Percentiles rank a stretch among this genome's conserved stretches.
Conservation (phyloP, 2,113 vertebrate genomes). For the Chaetodon auriga region DNA sequence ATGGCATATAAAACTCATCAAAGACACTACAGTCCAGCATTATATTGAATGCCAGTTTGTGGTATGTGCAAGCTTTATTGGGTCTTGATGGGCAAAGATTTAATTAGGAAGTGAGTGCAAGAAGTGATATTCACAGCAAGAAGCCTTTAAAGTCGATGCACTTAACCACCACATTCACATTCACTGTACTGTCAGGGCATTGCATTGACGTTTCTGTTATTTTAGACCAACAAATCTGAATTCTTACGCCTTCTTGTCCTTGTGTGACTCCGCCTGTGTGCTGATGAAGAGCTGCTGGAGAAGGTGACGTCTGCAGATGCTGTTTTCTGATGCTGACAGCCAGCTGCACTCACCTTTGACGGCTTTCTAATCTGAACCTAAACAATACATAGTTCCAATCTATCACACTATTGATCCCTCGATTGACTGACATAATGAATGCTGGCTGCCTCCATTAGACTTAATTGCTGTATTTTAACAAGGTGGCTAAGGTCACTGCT, state of each 20-base stretch:
- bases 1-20: background rate
- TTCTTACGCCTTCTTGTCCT: background rate
- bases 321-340: background rate
- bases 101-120: background rate
- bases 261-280: background rate
- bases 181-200: too few relatives aligned
- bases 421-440: slow-evolving; percentile 49
- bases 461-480: slow-evolving; percentile 51
- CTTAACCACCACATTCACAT: too few relatives aligned
- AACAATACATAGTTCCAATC: slow-evolving; percentile 46
- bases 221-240: background rate
- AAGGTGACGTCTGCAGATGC: background rate
- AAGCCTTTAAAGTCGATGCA: too few relatives aligned
- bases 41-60: background rate
- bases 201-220: too few relatives aligned
- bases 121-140: background rate
- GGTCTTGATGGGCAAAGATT: background rate
- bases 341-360: slow-evolving; percentile 25
- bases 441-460: slow-evolving; percentile 29
- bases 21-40: background rate
- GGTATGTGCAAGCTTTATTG: background rate
- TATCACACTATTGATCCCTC: slow-evolving; percentile 49
- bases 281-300: background rate
- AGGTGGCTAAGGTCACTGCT: slow-evolving; percentile 37
- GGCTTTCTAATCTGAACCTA: slow-evolving; percentile 40